Conservation (phyloP, 2,888 invertebrate species). For the Cerceris ruficornis region DNA sequence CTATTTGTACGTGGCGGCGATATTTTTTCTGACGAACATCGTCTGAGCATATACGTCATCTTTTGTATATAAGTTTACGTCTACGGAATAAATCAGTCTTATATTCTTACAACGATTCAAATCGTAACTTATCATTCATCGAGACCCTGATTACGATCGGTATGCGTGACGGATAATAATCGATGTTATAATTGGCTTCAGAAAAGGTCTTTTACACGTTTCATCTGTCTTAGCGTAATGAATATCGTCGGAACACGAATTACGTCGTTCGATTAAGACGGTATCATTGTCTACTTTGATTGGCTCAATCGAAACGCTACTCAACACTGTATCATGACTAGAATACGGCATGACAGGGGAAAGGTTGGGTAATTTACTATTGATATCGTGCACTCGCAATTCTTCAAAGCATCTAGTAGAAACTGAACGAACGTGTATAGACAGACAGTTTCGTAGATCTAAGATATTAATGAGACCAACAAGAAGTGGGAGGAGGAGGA, state of each 20-base stretch:
- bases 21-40: conserved; percentile 70
- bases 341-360: neutral
- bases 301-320: conserved; percentile 2
- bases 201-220: neutral
- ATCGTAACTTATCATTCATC: conserved; percentile 71
- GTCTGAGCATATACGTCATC: conserved; percentile 76
- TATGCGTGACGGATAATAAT: neutral
- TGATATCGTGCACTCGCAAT: conserved; percentile 20
- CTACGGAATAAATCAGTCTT: conserved; percentile 80
- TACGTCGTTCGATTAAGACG: neutral
- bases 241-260: neutral
- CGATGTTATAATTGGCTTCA: neutral
- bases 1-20: conserved; percentile 68
- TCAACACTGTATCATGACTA: conserved; percentile 1
- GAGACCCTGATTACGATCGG: conserved; percentile 33
- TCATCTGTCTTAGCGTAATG: neutral
- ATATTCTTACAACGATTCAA: conserved; percentile 78
- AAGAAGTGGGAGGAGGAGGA: conserved; percentile 3
- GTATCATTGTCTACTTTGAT: neutral
- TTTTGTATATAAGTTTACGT: conserved; percentile 81
- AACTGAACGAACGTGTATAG: neutral
- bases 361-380: conserved; percentile 8
- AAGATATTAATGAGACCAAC: neutral
- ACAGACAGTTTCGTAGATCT: neutral
- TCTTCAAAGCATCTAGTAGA: conserved; percentile 2